Base-by-base conservation (phyloP, 92 coral and sea anemone species). In the Ricordea florida region DNA sequence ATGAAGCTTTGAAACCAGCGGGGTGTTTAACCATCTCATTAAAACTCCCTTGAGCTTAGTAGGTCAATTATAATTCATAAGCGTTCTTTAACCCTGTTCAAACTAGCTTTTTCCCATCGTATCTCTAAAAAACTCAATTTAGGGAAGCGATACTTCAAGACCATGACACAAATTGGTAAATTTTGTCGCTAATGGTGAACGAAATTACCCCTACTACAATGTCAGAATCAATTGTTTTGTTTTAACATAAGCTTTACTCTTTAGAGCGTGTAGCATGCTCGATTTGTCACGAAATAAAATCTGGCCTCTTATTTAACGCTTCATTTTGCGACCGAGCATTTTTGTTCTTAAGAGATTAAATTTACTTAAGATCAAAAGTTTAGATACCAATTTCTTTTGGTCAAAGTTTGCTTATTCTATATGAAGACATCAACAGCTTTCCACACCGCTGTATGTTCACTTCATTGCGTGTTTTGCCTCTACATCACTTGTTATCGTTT, bases 21-120 rank as follows among this genome's bases (percentile, higher is more conserved):
- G 65, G 74, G 77, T 70, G 20, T 52, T 65, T 52, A 53, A 38
- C 65, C 65, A 53, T 7, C 53, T 14, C 0, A 55, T 53, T 38
- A 70, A 63, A 70, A 70, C 41, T 38, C 64, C 13, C 77, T 70
- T 70, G 77, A 70, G 64, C 77, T 70, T 55, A 53, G 52, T 70
- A 55, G 77, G 77, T 3, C 52, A 37, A 27, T 27, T 10, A 37
- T 11, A 25, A 18, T 35, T 28, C 28, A 27, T 5, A 32, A 38
- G 13, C 23, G 25, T 2, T 52, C 11, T 70, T 17, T 6, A 10
- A 4, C 9, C 24, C 36, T 55, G 35, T 52, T 70, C 65, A 16
- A 51, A 70, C 66, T 63, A 70, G 41, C 25, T 21, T 37, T 37
- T 21, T 37, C 6, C 29, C 14, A 55, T 36, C 41, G 11, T 27